phyloP scores from a whole-genome alignment of 2,797 vertebrate genomes.

The Gambusia yucatana region DNA sequence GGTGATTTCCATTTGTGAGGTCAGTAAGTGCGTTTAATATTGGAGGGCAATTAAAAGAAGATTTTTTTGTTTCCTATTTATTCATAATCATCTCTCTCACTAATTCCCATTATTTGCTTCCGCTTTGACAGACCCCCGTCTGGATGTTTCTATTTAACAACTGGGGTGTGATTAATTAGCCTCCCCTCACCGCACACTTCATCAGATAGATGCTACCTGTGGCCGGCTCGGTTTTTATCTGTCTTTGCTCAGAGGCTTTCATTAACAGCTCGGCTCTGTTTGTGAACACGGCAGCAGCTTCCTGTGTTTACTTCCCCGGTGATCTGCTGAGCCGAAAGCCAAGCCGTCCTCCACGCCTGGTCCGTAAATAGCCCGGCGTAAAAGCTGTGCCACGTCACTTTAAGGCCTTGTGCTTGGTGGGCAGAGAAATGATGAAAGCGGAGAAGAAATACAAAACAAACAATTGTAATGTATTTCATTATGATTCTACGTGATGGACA shows the following conservation, averaged over 20 bases:
- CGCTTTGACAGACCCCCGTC: slow-evolving; percentile 24
- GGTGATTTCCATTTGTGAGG: slow-evolving; percentile 27
- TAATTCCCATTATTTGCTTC: background rate
- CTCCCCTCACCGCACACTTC: slow-evolving; percentile 18
- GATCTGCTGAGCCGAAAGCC: slow-evolving; percentile 1
- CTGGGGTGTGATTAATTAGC: slow-evolving; percentile 22
- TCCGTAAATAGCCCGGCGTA: slow-evolving; percentile 16
- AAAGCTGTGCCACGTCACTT: slow-evolving; percentile 18
- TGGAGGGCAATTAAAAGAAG: no score
- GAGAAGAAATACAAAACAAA: background rate
- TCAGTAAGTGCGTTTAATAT: slow-evolving; percentile 15
- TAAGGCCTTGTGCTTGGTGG: background rate
- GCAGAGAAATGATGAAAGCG: background rate
- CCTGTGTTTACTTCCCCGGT: slow-evolving; percentile 19
- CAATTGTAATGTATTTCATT: background rate
- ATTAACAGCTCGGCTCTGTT: slow-evolving; percentile 38
- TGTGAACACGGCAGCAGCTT: slow-evolving; percentile 20
- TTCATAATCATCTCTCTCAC: slow-evolving; percentile 21
- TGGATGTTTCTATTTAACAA: slow-evolving; percentile 9
- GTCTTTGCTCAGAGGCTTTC: slow-evolving; percentile 47
- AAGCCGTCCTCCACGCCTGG: background rate
- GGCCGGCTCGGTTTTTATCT: slow-evolving; percentile 17
- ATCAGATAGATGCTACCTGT: slow-evolving; percentile 37
- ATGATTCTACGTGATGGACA: background rate
- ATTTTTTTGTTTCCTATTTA: slow-evolving; percentile 16